These are phyloP conservation scores for Platygyra sinensis DNA, from an alignment of 64 coral and sea anemone species.

Conservation along the genomic window DNA sequence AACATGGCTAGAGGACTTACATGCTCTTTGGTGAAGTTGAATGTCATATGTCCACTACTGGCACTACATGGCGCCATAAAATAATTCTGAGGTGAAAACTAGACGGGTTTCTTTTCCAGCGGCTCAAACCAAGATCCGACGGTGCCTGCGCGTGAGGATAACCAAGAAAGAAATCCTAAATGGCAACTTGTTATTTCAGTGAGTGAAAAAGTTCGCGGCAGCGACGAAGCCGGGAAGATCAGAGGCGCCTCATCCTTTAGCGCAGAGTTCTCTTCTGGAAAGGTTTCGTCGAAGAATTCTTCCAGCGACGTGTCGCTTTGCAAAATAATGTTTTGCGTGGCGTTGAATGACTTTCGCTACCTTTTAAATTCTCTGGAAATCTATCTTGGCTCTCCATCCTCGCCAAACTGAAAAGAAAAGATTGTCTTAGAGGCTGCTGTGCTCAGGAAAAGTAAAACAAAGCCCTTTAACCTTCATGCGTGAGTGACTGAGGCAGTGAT, in stretches of 20 bases:
- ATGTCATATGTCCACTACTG: not conserved
- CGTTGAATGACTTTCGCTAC: constrained; percentile 14
- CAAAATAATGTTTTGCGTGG: not conserved
- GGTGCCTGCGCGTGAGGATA: not conserved
- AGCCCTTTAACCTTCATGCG: not conserved
- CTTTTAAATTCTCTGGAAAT: constrained; percentile 20
- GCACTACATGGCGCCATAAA: not conserved
- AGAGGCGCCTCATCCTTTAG: not conserved
- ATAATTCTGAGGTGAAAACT: not conserved
- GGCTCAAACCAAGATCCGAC: constrained; percentile 10
- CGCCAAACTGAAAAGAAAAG: constrained; percentile 13
- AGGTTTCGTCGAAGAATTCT: not conserved
- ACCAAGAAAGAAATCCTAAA: not conserved
- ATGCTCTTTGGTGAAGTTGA: not conserved
- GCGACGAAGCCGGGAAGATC: not conserved
- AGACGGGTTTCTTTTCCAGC: not conserved
- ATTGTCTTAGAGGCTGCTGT: not conserved
- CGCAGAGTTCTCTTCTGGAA: not conserved
- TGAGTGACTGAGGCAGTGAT: too few species aligned
- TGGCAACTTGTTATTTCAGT: not conserved
- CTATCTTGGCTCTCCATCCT: constrained; percentile 17
- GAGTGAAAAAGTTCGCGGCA: not conserved
- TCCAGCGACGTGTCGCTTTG: not conserved
- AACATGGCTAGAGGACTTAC: constrained; percentile 33
- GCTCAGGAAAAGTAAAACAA: not conserved